A percentile compares a stretch with the other conserved stretches of the same genome.
Evolutionary conservation across 2,888 invertebrate species (phyloP).

Genomic region (Parapristionchus giblindavisi): DNA sequence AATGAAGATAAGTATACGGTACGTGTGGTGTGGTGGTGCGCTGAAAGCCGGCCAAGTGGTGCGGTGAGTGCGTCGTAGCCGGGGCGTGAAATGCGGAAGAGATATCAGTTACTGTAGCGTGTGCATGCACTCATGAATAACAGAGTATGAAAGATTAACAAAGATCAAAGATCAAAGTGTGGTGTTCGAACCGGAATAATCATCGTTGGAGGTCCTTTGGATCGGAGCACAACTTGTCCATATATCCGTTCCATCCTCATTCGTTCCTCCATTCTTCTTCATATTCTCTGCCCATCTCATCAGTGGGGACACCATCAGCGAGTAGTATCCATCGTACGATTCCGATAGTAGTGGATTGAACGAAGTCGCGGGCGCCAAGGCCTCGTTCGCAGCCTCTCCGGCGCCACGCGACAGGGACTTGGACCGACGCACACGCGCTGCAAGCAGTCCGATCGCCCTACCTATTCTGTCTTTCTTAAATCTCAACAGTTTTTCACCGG

Average conservation of each 20-base stretch:
- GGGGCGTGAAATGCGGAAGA: background rate
- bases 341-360: slow-evolving; percentile 31
- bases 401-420: slow-evolving; percentile 29
- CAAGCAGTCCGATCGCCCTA: background rate
- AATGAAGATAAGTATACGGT: too few relatives aligned
- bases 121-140: slow-evolving; percentile 11
- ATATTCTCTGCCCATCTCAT: slow-evolving; percentile 64
- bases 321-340: slow-evolving; percentile 50
- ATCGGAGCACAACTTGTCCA: slow-evolving; percentile 22
- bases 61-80: slow-evolving; percentile 10
- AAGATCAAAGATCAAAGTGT: too few relatives aligned
- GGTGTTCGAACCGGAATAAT: background rate
- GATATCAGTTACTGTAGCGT: too few relatives aligned
- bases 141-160: too few relatives aligned
- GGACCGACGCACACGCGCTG: slow-evolving; percentile 34
- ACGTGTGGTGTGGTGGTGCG: too few relatives aligned
- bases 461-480: too few relatives aligned
- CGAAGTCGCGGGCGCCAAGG: slow-evolving; percentile 17
- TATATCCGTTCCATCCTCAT: slow-evolving; percentile 13
- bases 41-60: too few relatives aligned
- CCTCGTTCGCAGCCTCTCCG: background rate
- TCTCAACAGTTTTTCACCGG: too few relatives aligned
- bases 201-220: slow-evolving; percentile 3
- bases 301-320: slow-evolving; percentile 66
- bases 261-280: background rate